These are phyloP conservation scores for Amorpha juglandis DNA, from an alignment of 2,888 invertebrate genomes.

Conservation along the genomic window DNA sequence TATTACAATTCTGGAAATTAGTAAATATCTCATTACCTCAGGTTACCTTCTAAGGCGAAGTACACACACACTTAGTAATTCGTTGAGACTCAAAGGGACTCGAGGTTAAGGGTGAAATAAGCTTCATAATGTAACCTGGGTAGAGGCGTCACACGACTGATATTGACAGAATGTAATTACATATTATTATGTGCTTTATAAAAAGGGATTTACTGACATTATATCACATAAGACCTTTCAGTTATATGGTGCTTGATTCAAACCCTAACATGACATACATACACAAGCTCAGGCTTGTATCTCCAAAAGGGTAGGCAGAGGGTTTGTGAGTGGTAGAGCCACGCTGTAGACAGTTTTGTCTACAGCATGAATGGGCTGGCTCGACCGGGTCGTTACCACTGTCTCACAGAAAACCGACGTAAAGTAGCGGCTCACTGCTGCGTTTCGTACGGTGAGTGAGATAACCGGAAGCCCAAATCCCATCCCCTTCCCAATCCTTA, in stretches of 20 bases:
- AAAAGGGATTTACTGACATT: not conserved
- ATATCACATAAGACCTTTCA: not conserved
- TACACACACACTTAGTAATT: not conserved
- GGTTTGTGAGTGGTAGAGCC: too few relatives aligned
- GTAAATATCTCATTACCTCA: not conserved
- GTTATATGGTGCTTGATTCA: not conserved
- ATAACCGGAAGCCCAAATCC: too few relatives aligned
- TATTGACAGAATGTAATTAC: slow-evolving; percentile 19
- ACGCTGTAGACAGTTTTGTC: too few relatives aligned
- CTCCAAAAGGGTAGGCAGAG: too few relatives aligned
- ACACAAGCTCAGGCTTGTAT: too few relatives aligned
- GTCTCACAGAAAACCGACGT: too few relatives aligned
- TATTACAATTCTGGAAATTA: not conserved
- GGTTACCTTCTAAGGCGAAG: not conserved
- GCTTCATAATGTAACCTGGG: slow-evolving; percentile 3
- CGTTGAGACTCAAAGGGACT: not conserved
- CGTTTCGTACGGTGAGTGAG: too few relatives aligned
- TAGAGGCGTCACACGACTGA: not conserved
- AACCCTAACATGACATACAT: not conserved
- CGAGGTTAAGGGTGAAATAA: slow-evolving; percentile 1
- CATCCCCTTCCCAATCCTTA: too few relatives aligned
- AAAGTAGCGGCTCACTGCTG: too few relatives aligned
- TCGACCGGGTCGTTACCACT: too few relatives aligned
- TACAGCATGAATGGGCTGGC: too few relatives aligned
- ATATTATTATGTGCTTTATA: not conserved